Evolutionary conservation across 2,797 vertebrate genomes (phyloP), one percentile per base, ranked within the genome.

Genomic region (Choloepus didactylus): DNA sequence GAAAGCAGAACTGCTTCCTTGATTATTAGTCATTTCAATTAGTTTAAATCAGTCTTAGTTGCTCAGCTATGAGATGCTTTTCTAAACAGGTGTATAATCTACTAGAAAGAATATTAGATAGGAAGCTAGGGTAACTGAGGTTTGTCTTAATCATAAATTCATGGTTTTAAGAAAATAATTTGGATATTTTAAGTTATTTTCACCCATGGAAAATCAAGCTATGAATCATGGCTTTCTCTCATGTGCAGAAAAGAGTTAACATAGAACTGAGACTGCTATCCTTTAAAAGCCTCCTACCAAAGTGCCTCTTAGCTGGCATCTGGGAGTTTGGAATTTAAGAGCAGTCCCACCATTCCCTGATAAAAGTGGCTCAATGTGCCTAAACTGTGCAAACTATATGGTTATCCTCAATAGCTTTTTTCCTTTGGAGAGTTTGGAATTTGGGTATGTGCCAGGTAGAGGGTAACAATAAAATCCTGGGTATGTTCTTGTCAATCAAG

Each of bases 161-260:
- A 27, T 44, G 67, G 7, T 60, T 69, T 41, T 87, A 72, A 70
- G 72, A 85, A 93, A 89, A 76, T 44, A 87, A 89, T 84, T 44
- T 60, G 44, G 89, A 23, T 83, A 87, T 7, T 95, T 86, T 51
- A 82, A 89, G 41, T 73, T 90, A 82, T 88, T 93, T 94, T 95
- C 83, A 81, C 64, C 62, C 84, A 41, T 59, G 31, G 70, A 88
- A 89, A 93, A 95, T 66, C 21, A 67, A 83, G 23, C 18, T 62
- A 9, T 44, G n/a, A 70, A 86, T 73, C 67, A 86, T 11, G 15
- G 49, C 6, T 51, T 51, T 51, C 49, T 51, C 49, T 51, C 49
- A 51, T 23, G 41, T 83, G 15, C 12, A 88, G 77, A 90, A 73
- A 86, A 85, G 16, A 82, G 23, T 54, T 67, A 84, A 59, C 49